Evolutionary conservation across 1,140 invertebrate species (phyloP).

Genomic region (Apis cerana): DNA sequence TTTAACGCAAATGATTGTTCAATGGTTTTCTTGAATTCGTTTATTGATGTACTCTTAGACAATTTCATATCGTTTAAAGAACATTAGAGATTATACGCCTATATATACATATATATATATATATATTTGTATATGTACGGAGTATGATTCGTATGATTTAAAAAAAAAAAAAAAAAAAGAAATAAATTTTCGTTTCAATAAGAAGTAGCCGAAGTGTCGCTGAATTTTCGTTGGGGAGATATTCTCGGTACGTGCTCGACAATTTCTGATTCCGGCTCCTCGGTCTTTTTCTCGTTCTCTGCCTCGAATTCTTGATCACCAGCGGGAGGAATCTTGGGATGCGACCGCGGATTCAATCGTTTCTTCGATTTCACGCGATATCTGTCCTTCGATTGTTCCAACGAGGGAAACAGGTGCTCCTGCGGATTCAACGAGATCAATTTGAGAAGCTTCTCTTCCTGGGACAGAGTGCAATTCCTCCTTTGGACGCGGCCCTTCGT

Average conservation of each 20-base stretch:
- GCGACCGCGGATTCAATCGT: not conserved
- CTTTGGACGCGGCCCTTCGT: constrained; percentile 46
- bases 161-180: not conserved
- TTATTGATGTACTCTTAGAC: not conserved
- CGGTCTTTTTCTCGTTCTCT: constrained; percentile 18
- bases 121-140: too few relatives aligned
- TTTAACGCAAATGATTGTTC: not conserved
- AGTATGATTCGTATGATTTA: not conserved
- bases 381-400: not conserved
- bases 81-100: too few relatives aligned
- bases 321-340: constrained; percentile 12
- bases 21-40: not conserved
- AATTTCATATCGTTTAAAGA: not conserved
- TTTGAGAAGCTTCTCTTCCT: constrained; percentile 42
- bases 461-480: constrained; percentile 41
- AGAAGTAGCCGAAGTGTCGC: constrained; percentile 33
- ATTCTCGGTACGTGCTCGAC: not conserved
- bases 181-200: not conserved
- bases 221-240: constrained; percentile 39
- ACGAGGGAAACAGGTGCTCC: constrained; percentile 24
- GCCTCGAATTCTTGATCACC: constrained; percentile 15
- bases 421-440: constrained; percentile 35
- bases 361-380: not conserved
- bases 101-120: too few relatives aligned
- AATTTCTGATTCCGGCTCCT: constrained; percentile 11